Base-by-base conservation (phyloP, 2,797 vertebrate genomes). In the Mycteria americana region DNA sequence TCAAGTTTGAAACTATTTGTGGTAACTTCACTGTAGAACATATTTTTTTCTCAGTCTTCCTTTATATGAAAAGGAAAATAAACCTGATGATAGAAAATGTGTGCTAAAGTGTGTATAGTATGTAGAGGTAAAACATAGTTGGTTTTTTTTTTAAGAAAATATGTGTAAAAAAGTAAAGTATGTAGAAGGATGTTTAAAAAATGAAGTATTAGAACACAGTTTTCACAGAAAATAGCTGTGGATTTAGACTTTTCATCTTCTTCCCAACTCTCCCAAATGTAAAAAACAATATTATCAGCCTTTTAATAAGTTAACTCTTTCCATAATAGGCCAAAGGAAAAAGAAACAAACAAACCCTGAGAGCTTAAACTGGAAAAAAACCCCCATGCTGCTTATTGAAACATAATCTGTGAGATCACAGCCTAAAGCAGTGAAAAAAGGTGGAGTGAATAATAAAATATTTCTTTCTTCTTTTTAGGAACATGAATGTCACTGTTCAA, bases 191-290 rank as follows among this genome's bases (percentile, higher is more conserved):
- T 39, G 2, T 28, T 54, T 53, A 9, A 17, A 77, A 72, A 56
- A 30, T 14, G 4, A 24, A 25, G 5, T 18, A 64, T 78, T 37
- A 6, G 6, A 4, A 17, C 3, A 22, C 1, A 43, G 6, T 39
- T 91, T 81, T 28, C 10, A 43, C 3, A 54, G 43, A 46, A 70
- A 70, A 54, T 4, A 65, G 3, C 4, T 50, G 9, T 39, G 9
- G 10, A 9, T 31, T 69, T 77, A 43, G 13, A 27, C 3, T 8
- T 57, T 22, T n/a, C 5, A 13, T 45, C 5, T 62, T 64, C 39
- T 76, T 85, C 10, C 5, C 9, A 4, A 19, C 3, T 80, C 0
- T 24, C 8, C 0, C 7, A 50, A 41, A 65, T 43, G 9, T 27
- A 27, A 67, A 45, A 85, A 43, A 17, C 1, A 30, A 1, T 25